Evolutionary conservation across 2,113 vertebrate genomes (phyloP), one percentile per base, ranked within the genome.

Genomic region (Ariopsis seemanni): DNA sequence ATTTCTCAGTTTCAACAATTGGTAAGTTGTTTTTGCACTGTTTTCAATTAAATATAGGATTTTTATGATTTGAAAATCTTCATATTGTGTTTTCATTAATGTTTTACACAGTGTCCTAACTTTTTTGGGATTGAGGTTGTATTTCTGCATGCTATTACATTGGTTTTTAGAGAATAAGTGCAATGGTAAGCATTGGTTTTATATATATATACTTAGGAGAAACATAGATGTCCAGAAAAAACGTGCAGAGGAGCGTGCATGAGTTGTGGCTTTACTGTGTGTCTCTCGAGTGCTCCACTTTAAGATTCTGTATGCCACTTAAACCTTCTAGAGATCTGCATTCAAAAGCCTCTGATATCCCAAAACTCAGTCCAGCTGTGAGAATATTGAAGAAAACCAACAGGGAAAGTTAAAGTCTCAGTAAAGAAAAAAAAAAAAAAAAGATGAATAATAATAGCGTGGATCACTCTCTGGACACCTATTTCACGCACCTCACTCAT

Each of bases 231-330:
- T 34, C 34, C 1, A 17, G 27, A 17, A 34, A 34, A 34, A 27
- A 71, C 18, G 63, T n/a, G 25, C 63, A n/a, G 9, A 65, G 10
- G 25, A 65, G 25, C 12, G 63, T 48, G 17, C 18, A 48, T 48
- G 34, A 20, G 90, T 90, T 92, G 87, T 67, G 89, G 89, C 92
- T 94, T 93, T 92, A 92, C 91, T 94, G 92, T 90, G 82, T 94
- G 91, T 93, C 92, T 91, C 91, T 93, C 92, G 92, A 90, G 92
- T 84, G 90, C 94, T 94, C 94, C 50, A 78, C 94, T 95, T 94
- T 93, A 95, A 95, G 92, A 89, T 89, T 89, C 93, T 95, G 95
- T 95, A 95, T 94, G 95, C 94, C 94, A 93, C 93, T 93, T 90
- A 65, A 87, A 88, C 92, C 93, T 94, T 94, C 94, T 94, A 95